Conservation (phyloP, 2,888 invertebrate species). For the Limnephilus lunatus region DNA sequence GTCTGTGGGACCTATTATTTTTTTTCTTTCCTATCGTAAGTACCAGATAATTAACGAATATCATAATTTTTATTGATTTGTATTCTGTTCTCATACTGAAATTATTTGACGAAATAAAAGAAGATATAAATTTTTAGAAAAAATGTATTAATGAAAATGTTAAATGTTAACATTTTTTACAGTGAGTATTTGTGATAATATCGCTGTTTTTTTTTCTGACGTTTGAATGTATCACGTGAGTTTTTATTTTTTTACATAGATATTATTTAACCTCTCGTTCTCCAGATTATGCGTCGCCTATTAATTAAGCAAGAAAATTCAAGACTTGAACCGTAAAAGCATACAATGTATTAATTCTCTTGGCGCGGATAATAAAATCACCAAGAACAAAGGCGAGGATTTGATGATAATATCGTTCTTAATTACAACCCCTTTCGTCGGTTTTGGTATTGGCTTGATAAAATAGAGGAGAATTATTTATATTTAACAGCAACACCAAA, state of each 20-base stretch:
- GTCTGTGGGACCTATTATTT: too few relatives aligned
- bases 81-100: too few relatives aligned
- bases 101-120: too few relatives aligned
- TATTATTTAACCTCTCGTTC: not conserved
- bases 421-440: constrained; percentile 3
- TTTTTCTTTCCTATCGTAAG: too few relatives aligned
- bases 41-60: too few relatives aligned
- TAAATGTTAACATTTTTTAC: too few relatives aligned
- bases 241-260: constrained; percentile 38
- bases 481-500: not conserved
- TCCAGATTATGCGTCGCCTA: constrained; percentile 6
- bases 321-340: not conserved
- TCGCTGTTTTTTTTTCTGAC: too few relatives aligned
- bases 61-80: too few relatives aligned
- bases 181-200: too few relatives aligned
- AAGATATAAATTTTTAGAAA: too few relatives aligned
- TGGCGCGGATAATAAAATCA: constrained; percentile 33
- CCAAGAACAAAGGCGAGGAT: constrained; percentile 34
- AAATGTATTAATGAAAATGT: too few relatives aligned
- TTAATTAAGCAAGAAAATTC: not conserved
- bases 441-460: not conserved
- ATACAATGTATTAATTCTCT: not conserved
- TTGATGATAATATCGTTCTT: constrained; percentile 31
- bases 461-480: not conserved
- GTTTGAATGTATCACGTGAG: not conserved